Evolutionary conservation across 1,140 invertebrate species (phyloP), one percentile per base, ranked within the genome.

Genomic region (Drosophila rhopaloa): DNA sequence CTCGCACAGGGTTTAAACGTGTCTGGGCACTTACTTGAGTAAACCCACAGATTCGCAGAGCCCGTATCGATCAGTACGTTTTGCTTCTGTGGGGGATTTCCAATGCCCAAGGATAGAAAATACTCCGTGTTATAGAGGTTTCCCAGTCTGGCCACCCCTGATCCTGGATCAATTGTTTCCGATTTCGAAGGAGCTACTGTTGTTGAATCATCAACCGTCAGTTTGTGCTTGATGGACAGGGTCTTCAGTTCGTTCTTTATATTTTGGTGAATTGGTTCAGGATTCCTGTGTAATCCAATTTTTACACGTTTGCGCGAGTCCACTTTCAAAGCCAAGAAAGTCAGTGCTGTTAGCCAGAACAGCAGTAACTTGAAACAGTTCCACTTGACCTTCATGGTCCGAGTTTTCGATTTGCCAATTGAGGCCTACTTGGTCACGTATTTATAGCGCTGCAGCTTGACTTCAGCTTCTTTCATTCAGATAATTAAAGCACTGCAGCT

Each of bases 21-120:
- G 5, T 91, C 98, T 98, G 90, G 97, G 11, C 98, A 99, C 90
- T 98, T 95, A 92, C 98, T 98, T 0, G 98, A 99, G 8, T 98
- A 98, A 60, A 99, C 96, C 99, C 99, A 99, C 19, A 99, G 94
- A 93, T 99, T 99, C 19, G 98, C 98, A 0, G 98, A 99, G 50
- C 98, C 99, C 13, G 98, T 98, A 92, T 99, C 99, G 93, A 99
- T 99, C 38, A 99, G 95, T 53, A 99, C 98, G 79, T 95, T 96
- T 93, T 99, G 99, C 0, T 92, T 92, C 93, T 99, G 98, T 0
- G 93, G 93, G 93, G 99, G 98, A 16, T 96, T 95, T 65, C 98
- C 99, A 92, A 99, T 97, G 0, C 93, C 93, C 71, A 99, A 99
- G 0, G 94, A 94, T 13, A 98, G 98, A 94, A 97, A 99, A 93